Evolutionary conservation across 2,888 invertebrate species (phyloP), one percentile per base, ranked within the genome.

Genomic region (Drosophila lutescens): DNA sequence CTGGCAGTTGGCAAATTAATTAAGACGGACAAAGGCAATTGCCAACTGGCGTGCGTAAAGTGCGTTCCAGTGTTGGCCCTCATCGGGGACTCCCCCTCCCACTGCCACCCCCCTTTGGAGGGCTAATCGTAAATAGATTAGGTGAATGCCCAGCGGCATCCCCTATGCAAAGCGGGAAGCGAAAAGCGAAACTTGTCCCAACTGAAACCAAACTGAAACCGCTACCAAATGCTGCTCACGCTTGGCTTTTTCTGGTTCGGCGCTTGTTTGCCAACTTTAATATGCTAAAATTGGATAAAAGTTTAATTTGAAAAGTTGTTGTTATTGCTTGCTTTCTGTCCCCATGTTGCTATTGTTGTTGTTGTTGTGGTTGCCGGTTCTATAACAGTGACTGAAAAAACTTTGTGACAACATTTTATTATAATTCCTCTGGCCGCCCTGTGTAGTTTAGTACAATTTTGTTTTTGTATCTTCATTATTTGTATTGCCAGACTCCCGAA

Each of bases 261-360:
- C 69, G 56, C 60, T 59, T 74, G 66, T 79, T 79, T 56, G 74
- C 46, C 58, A 80, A 81, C 79, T 84, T 86, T 77, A 86, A 86
- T 82, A 78, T 86, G 73, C 80, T 72, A 74, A 84, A 85, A 82
- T 84, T 74, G 84, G 76, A 79, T 73, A 85, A 84, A 66, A 88
- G 83, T 88, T 88, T 88, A 88, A 88, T 88, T 86, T 86, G 86
- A 88, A 88, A 88, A 88, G 85, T 88, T 88, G 77, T 78, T 82
- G 77, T 77, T 82, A 76, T 85, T 79, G 81, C 83, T 83, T 75
- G 78, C 46, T 43, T 62, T 36, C 36, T 46, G 30, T 38, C 36
- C 36, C 20, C 5, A 26, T 76, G 46, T 53, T 73, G 49, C 44
- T 60, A 43, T 8, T 55, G 50, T 71, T 73, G 47, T 63, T 69